Evolutionary conservation across 2,113 vertebrate species (phyloP).

Genomic region (Crypturellus undulatus): DNA sequence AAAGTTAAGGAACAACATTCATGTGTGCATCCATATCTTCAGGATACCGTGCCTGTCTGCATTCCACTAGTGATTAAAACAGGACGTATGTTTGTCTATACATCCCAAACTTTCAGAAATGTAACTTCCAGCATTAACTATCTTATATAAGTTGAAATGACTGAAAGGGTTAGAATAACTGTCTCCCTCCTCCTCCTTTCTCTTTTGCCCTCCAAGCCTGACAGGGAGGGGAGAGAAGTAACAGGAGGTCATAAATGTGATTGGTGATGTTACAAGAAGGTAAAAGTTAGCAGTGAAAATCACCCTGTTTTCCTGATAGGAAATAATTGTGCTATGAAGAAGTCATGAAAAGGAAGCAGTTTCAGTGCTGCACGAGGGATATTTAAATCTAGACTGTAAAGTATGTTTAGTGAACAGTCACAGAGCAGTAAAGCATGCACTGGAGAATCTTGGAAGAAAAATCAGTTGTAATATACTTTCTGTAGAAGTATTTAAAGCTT

Average conservation of each 20-base stretch:
- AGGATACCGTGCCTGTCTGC: neutral
- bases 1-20: neutral
- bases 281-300: neutral
- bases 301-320: neutral
- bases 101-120: neutral
- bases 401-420: neutral
- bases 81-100: neutral
- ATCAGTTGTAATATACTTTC: neutral
- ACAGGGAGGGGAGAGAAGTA: neutral
- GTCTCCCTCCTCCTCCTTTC: neutral
- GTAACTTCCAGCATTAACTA: neutral
- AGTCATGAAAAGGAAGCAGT: neutral
- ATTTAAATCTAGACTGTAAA: neutral
- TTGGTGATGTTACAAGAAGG: accelerated
- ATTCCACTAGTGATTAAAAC: neutral
- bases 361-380: neutral
- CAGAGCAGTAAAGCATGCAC: neutral
- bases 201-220: neutral
- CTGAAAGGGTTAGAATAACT: neutral
- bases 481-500: neutral
- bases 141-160: neutral
- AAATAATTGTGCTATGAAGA: neutral
- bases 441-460: neutral
- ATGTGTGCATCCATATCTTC: neutral
- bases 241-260: neutral